Evolutionary conservation across 2,797 vertebrate species (phyloP), one percentile per base, ranked within the genome.

Genomic region (Trematomus bernacchii): DNA sequence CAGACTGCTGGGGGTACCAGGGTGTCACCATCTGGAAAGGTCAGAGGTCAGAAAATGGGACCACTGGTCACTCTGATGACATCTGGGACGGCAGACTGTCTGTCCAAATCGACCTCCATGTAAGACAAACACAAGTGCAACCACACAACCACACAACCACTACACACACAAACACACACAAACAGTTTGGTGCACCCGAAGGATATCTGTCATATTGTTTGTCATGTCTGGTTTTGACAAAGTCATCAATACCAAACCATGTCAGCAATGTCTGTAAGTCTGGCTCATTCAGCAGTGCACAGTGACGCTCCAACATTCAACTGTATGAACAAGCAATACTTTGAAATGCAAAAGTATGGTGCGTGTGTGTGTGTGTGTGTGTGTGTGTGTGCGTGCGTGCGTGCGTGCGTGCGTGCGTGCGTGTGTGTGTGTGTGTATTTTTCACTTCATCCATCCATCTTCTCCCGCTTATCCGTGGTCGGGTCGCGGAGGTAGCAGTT

Each of bases 1-100:
- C 60, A 27, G 30, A 71, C 13, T 40, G 30, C 30, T 71, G 21
- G 3, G 42, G 61, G 60, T 65, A 60, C 76, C 33, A 16, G 30
- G 42, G 50, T 85, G 82, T 84, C 82, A 84, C 90, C 91, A 92
- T 92, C 90, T 92, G 92, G 84, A 77, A 71, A 79, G 87, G 85
- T 90, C 87, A 91, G 68, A 88, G 91, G 87, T 91, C 79, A 74
- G 79, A 85, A 61, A 79, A 82, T 9, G 19, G 73, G 76, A 81
- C 72, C 60, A 85, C 80, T 82, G 84, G 87, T 86, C 82, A 87
- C 51, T 86, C 76, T 71, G 79, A 82, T 73, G 87, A 89, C 80
- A 90, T 90, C 79, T 89, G 90, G 69, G 67, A 71, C 3, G 40
- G 62, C 80, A 85, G 74, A 76, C 73, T 76, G 86, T 77, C 85